Base-by-base conservation (phyloP, 2,113 vertebrate genomes). In the Neoarius graeffei region DNA sequence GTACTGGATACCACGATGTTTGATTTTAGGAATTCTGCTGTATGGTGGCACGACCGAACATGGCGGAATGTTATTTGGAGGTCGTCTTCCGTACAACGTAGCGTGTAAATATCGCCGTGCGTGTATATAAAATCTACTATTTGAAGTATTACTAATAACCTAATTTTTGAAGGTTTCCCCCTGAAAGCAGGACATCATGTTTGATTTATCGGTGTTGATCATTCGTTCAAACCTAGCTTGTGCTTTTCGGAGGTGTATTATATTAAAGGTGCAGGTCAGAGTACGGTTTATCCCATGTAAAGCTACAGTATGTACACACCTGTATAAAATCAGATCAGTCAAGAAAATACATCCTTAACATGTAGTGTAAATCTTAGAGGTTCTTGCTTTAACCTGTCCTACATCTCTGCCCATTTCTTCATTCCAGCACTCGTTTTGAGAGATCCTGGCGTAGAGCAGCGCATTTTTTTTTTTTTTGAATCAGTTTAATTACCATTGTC, bases 51-150 rank as follows among this genome's bases (percentile, higher is more conserved):
- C 54, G 73, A 66, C 60, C 84, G 85, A 59, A 83, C 85, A 23
- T 5, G 64, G 19, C 15, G 27, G 81, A 85, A 48, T 71, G 42
- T 81, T 52, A 62, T 10, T 80, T 86, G 54, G 71, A 83, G 64
- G 59, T 30, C 56, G 87, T 90, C 89, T 87, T 90, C 87, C 81
- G 27, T 84, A 73, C 60, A 50, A 81, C 19, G 52, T 71, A n/a
- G 27, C 83, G 87, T 88, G 71, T 84, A 84, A 54, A 82, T 88
- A 73, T 69, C 14, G 52, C n/a, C 20, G 1, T 88, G 64, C 81
- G 25, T 74, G 48, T 82, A 74, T 86, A 83, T 86, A 77, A 77
- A 59, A 83, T 83, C 27, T 82, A 23, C 25, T 60, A 83, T 82
- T 81, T 87, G 66, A 87, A 82, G 86, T 87, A 83, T 87, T 87